Evolutionary conservation across 1,140 invertebrate genomes (phyloP).

Genomic region (Pseudachorutes palmiensis): DNA sequence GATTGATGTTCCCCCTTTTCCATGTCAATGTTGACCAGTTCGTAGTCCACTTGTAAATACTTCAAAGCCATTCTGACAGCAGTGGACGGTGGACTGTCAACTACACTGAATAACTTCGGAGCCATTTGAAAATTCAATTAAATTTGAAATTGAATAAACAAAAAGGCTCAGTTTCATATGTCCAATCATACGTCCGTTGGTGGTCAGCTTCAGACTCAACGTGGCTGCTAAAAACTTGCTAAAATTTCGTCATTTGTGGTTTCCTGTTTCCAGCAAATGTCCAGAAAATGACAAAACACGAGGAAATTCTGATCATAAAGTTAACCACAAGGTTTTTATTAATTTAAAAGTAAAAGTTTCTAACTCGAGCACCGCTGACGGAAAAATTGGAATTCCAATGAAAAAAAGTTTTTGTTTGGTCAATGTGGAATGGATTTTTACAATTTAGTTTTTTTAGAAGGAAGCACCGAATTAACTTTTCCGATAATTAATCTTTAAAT

Average conservation of each 20-base stretch:
- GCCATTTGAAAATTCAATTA: conserved; percentile 6
- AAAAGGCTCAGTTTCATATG: too few relatives aligned
- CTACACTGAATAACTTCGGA: conserved; percentile 55
- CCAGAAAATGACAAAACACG: too few relatives aligned
- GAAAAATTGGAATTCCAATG: too few relatives aligned
- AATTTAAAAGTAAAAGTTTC: too few relatives aligned
- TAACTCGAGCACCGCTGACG: too few relatives aligned
- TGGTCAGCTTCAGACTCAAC: background rate
- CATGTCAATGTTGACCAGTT: conserved; percentile 58
- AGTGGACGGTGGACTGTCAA: conserved; percentile 63
- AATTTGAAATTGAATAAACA: background rate
- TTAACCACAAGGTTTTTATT: too few relatives aligned
- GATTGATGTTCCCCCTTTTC: conserved; percentile 61
- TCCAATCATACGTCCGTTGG: too few relatives aligned
- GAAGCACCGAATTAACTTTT: background rate
- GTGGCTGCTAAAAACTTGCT: too few relatives aligned
- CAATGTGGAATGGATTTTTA: conserved; percentile 1
- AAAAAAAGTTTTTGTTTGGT: too few relatives aligned
- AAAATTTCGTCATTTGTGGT: too few relatives aligned
- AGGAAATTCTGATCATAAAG: too few relatives aligned
- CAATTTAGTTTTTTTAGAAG: too few relatives aligned
- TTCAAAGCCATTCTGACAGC: conserved; percentile 58
- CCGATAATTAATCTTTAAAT: background rate
- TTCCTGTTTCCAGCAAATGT: background rate
- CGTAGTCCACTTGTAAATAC: conserved; percentile 53